phyloP scores from a whole-genome alignment of 2,113 vertebrate species.

The Oreochromis aureus region DNA sequence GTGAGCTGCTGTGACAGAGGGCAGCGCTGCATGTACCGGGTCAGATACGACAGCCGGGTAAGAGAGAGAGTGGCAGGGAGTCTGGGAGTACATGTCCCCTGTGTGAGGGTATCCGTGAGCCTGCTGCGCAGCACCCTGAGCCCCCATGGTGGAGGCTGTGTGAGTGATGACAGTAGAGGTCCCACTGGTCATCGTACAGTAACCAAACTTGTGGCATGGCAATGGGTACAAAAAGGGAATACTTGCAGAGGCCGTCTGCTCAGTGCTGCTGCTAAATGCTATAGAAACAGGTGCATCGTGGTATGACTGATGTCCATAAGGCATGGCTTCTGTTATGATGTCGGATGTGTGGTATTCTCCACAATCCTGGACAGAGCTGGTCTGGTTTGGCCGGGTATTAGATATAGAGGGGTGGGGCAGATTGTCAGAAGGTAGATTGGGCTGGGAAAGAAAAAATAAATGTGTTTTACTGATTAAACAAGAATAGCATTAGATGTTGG shows the following conservation, averaged over 20 bases:
- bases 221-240: conserved; percentile 54
- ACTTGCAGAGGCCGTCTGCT: conserved; percentile 29
- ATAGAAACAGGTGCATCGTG: conserved; percentile 14
- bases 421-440: conserved; percentile 46
- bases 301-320: conserved; percentile 40
- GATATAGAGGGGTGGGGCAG: conserved; percentile 53
- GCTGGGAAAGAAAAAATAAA: conserved; percentile 25
- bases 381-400: conserved; percentile 9
- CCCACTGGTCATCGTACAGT: conserved; percentile 22
- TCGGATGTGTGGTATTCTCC: conserved; percentile 39
- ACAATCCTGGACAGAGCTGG: conserved; percentile 45
- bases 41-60: conserved; percentile 41
- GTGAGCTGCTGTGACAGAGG: conserved; percentile 29
- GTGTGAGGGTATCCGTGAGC: conserved; percentile 47
- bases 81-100: conserved; percentile 33
- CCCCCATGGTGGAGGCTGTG: conserved; percentile 57
- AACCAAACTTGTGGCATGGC: conserved; percentile 63
- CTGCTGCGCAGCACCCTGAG: conserved; percentile 23
- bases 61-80: conserved; percentile 31
- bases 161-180: conserved; percentile 72
- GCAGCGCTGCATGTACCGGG: conserved; percentile 32
- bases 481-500: background rate
- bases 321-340: conserved; percentile 20
- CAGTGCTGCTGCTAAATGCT: conserved; percentile 13
- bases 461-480: background rate